Base-by-base conservation (phyloP, 2,888 invertebrate genomes). In the Scaptomyza caliginosa region DNA sequence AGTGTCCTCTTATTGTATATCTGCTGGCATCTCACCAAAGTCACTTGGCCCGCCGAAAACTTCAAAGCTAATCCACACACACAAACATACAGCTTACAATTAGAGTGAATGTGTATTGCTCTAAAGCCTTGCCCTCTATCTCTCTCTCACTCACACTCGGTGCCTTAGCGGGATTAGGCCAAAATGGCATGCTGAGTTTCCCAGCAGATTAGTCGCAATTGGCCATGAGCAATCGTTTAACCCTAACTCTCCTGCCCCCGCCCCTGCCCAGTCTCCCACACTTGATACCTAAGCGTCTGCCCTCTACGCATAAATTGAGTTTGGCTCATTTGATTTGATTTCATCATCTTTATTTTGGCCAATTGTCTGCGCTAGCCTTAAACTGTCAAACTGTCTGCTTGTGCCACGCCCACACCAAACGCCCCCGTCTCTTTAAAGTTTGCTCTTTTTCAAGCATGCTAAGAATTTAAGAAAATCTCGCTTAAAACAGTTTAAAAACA, bases 301-400 rank as follows among this genome's bases (percentile, higher is more conserved):
- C n/a, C n/a, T n/a, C n/a, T n/a, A n/a, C n/a, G n/a, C n/a, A 11
- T 30, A 30, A 10, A 30, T 30, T 34, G 16, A 28, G 52, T 40
- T 78, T 75, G 76, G 58, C 13, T 49, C 78, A 65, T 60, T 60
- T 77, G 82, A 77, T 84, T 77, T 77, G 78, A 81, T 81, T 73
- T 62, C 48, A 84, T 80, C 58, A 13, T 13, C 32, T 32, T 32
- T 24, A 6, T 43, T 55, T 45, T 64, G 77, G 58, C 42, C 83
- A 66, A 82, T 83, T 83, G 80, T 79, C 62, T 45, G 30, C 32
- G 32, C 32, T 32, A 13, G 32, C 30, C 30, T 26, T 26, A 3
- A 10, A 30, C 30, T 24, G 56, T 23, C 39, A 24, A 24, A 10
- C 43, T 26, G 43, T 11, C 17, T 19, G 45, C 28, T 28, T 19